Base-by-base conservation (phyloP, 2,797 vertebrate species). In the Myotis findleyi region DNA sequence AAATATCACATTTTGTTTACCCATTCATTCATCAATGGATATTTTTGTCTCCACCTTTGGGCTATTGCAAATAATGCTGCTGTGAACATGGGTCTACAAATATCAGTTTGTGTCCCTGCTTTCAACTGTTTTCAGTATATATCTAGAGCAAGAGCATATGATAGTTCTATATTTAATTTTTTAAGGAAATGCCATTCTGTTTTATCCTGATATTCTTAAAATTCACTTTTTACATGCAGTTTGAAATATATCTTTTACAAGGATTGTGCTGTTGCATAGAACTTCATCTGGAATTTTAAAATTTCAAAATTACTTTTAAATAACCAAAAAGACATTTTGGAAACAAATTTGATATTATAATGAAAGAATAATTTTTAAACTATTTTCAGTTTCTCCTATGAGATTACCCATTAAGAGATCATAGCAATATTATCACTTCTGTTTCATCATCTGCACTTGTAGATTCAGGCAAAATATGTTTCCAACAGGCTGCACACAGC, bases 301-400 rank as follows among this genome's bases (percentile, higher is more conserved):
- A 20, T 68, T 68, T 83, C 12, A 82, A 89, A 62, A 66, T 85
- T 66, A 77, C n/a, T 91, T 93, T 47, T 79, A 49, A 90, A 72
- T 82, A 47, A 57, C 14, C 89, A 93, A 83, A 82, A 81, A 85
- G 27, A 64, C 14, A 80, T 55, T 49, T 49, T 79, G 64, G 69
- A 93, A 93, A 95, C 9, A 85, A 95, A 62, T 72, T 80, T 85
- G 57, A 83, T 83, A 69, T 49, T 53, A 86, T 17, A 83, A 93
- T 88, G 20, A 73, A 96, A 82, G 47, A 75, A 33, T 33, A 84
- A 55, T 51, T 80, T 44, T 23, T 57, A 71, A 82, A 71, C 51
- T 36, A 62, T 33, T 91, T 93, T 68, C 75, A 59, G 23, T 3
- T 59, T 79, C 41, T 77, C 71, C 69, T 66, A 38, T 69, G 38